Evolutionary conservation across 2,888 invertebrate genomes (phyloP), one percentile per base, ranked within the genome.

Genomic region (Caenorhabditis panamensis): DNA sequence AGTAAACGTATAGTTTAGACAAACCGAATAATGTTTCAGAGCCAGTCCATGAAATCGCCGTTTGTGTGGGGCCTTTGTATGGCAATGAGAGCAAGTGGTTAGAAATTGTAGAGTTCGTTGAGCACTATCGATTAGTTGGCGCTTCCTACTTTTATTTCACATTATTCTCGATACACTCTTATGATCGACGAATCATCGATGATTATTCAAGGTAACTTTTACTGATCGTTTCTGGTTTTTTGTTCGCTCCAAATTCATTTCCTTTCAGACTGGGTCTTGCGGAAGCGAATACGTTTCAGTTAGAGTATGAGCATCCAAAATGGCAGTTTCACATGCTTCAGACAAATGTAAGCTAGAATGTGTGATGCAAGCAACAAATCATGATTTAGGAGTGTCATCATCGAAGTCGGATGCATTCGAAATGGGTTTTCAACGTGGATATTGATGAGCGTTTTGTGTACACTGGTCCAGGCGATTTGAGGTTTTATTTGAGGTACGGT

Each of bases 301-400:
- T 66, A 9, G 31, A 31, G 9, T 31, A 31, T 9, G 31, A 6
- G 31, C 31, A 31, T 31, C 31, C 31, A 4, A 31, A 31, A 9
- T 31, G 31, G 31, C 31, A 31, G 31, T 31, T 31, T 31, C 31
- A 31, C 31, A 31, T 31, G 31, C 9, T 31, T 4, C 31, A 31
- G 31, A 31, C 31, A 31, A 31, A 31, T 31, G 31, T 31, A 31
- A 6, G 4, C 9, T 31, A 31, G 73, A 73, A 13, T 73, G 66
- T 28, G 51, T 36, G n/a, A 73, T 49, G 73, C 61, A 13, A 59
- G 59, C 13, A 22, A 56, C n/a, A n/a, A n/a, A n/a, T n/a, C n/a
- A n/a, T n/a, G n/a, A n/a, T n/a, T n/a, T n/a, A 76, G 67, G 76
- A 76, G 8, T 73, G 72, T 16, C 66, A 66, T 22, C 56, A 56